Evolutionary conservation across 2,888 invertebrate genomes (phyloP).

Genomic region (Polyommatus icarus): DNA sequence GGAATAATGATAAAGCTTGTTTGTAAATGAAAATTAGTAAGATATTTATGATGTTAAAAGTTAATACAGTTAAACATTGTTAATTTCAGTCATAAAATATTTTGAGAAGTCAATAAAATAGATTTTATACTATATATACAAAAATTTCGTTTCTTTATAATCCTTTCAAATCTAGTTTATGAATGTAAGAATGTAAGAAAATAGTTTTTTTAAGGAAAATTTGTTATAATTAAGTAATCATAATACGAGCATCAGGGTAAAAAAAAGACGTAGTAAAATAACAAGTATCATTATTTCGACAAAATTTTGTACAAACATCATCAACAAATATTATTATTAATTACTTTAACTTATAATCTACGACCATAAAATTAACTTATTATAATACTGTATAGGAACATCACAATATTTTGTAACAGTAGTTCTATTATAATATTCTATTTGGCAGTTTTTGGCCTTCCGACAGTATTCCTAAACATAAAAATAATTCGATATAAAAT

Average conservation of each 20-base stretch:
- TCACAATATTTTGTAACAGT: slow-evolving; percentile 52
- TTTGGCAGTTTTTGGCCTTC: slow-evolving; percentile 16
- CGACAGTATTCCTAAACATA: background rate
- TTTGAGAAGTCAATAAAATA: background rate
- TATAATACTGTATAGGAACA: slow-evolving; percentile 70
- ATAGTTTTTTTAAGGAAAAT: no score
- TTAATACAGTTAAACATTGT: background rate
- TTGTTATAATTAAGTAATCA: no score
- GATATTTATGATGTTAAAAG: background rate
- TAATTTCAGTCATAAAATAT: background rate
- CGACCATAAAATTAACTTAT: slow-evolving; percentile 43
- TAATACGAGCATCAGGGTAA: background rate
- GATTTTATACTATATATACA: background rate
- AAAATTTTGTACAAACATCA: slow-evolving; percentile 62
- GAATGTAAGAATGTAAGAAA: no score
- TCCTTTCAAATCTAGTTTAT: slow-evolving; percentile 7
- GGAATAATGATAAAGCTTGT: no score
- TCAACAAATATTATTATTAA: slow-evolving; percentile 37
- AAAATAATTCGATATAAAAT: background rate
- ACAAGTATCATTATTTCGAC: slow-evolving; percentile 42
- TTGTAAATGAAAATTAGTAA: background rate
- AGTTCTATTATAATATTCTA: background rate
- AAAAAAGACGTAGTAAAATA: slow-evolving; percentile 27
- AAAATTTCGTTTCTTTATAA: background rate
- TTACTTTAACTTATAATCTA: slow-evolving; percentile 36